Evolutionary conservation across 30 jellyfish, hydroid and myxozoan species (phyloP).

Genomic region (Aurelia sp.): DNA sequence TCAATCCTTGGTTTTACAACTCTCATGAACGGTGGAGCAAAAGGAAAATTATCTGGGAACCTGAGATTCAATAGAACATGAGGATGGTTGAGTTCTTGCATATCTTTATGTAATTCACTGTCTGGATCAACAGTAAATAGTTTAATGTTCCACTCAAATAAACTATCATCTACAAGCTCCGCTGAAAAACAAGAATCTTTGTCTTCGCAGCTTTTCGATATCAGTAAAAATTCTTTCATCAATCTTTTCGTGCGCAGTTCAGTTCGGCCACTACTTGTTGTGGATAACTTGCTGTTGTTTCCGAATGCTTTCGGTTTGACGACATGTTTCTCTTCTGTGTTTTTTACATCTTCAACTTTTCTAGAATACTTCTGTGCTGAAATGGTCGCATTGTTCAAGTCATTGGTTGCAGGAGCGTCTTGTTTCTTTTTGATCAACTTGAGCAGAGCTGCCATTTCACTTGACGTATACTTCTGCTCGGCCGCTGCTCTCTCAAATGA

Average conservation of each 20-base stretch:
- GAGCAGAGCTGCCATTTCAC: conserved; percentile 15
- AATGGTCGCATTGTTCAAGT: conserved; percentile 1
- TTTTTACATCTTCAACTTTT: neutral
- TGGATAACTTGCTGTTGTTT: neutral
- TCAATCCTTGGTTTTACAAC: conserved; percentile 84
- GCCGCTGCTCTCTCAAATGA: no score
- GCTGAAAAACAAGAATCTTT: conserved; percentile 47
- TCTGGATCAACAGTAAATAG: conserved; percentile 76
- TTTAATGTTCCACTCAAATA: conserved; percentile 81
- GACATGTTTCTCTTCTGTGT: neutral
- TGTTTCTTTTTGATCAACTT: conserved; percentile 43
- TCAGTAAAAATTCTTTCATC: conserved; percentile 74
- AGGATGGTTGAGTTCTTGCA: conserved; percentile 47
- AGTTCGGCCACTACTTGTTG: conserved; percentile 13
- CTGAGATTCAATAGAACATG: conserved; percentile 64
- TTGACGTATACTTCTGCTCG: no score
- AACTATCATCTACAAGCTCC: conserved; percentile 78
- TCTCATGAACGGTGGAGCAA: conserved; percentile 89
- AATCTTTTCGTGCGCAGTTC: conserved; percentile 69
- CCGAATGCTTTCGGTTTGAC: conserved; percentile 3
- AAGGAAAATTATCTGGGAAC: conserved; percentile 91
- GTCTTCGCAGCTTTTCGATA: conserved; percentile 34
- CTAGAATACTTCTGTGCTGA: neutral
- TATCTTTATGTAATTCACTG: conserved; percentile 68
- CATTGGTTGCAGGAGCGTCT: conserved; percentile 21